Conservation (phyloP, 2,888 invertebrate genomes). For the Drosophila acutilabella region DNA sequence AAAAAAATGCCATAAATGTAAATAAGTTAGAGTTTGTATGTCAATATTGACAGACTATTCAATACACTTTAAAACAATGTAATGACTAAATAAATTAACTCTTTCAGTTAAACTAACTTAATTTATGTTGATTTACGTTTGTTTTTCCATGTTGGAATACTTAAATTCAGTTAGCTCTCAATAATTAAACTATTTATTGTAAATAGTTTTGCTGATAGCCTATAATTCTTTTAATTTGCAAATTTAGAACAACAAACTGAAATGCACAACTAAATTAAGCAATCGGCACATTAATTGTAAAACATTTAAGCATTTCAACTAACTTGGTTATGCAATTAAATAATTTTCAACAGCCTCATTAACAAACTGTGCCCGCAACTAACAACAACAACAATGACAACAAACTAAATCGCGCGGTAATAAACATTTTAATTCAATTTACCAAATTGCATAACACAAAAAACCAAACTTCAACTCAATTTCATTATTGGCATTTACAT, state of each 20-base stretch:
- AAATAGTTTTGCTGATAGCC: neutral
- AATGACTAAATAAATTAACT: neutral
- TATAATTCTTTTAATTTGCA: slow-evolving; percentile 43
- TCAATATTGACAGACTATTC: slow-evolving; percentile 9
- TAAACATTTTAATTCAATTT: slow-evolving; percentile 81
- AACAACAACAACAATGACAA: slow-evolving; percentile 40
- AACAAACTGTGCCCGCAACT: slow-evolving; percentile 42
- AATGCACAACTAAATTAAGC: slow-evolving; percentile 14
- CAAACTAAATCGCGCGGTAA: slow-evolving; percentile 56
- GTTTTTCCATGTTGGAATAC: neutral
- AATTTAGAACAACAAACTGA: slow-evolving; percentile 12
- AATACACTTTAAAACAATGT: slow-evolving; percentile 15
- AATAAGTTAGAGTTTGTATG: slow-evolving; percentile 14
- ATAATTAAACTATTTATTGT: neutral
- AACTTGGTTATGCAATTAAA: slow-evolving; percentile 63
- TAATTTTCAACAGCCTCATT: slow-evolving; percentile 65
- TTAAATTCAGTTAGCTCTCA: neutral
- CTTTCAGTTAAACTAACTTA: neutral
- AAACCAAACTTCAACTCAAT: slow-evolving; percentile 78
- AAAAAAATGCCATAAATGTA: slow-evolving; percentile 23
- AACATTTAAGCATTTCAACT: slow-evolving; percentile 38
- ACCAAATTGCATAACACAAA: slow-evolving; percentile 62
- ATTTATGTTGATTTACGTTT: slow-evolving; percentile 2
- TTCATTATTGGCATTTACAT: slow-evolving; percentile 68
- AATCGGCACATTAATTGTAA: slow-evolving; percentile 14